These are phyloP conservation scores for Athalia circularis DNA, from an alignment of 2,888 invertebrate genomes.

Conservation along the genomic window DNA sequence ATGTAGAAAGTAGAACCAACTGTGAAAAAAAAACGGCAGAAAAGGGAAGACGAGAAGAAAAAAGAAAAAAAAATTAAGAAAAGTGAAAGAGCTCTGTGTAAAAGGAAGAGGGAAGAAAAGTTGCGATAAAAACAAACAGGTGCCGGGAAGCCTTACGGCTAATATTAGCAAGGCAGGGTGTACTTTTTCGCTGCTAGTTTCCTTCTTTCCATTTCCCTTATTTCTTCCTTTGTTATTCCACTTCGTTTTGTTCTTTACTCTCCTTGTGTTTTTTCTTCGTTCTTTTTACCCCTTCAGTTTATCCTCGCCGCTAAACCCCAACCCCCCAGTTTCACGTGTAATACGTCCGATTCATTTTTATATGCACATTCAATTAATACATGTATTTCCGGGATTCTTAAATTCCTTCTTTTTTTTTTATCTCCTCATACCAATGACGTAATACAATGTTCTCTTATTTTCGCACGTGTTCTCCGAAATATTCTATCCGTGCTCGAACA, in stretches of 20 bases:
- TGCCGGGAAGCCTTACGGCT: slow-evolving; percentile 5
- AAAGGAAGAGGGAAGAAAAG: slow-evolving; percentile 6
- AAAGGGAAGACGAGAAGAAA: too few relatives aligned
- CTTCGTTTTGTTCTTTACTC: slow-evolving; percentile 31
- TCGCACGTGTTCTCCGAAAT: too few relatives aligned
- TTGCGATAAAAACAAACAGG: slow-evolving; percentile 22
- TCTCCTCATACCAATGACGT: too few relatives aligned
- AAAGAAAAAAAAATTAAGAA: slow-evolving; percentile 10
- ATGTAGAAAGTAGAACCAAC: too few relatives aligned
- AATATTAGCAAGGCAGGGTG: slow-evolving; percentile 33
- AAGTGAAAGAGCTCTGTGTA: slow-evolving; percentile 1
- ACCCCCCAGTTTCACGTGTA: neutral
- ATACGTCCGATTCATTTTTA: too few relatives aligned
- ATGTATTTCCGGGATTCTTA: too few relatives aligned
- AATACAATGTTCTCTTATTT: too few relatives aligned
- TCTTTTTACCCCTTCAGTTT: slow-evolving; percentile 26
- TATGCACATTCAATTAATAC: too few relatives aligned
- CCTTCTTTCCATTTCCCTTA: neutral
- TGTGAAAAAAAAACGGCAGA: too few relatives aligned
- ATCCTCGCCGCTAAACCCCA: neutral
- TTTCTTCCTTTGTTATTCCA: neutral
- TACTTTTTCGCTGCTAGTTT: slow-evolving; percentile 10
- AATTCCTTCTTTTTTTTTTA: too few relatives aligned
- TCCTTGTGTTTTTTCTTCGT: slow-evolving; percentile 45
- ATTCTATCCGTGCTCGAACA: too few relatives aligned